phyloP scores from a whole-genome alignment of 2,797 vertebrate species.

The Anguilla marmorata region DNA sequence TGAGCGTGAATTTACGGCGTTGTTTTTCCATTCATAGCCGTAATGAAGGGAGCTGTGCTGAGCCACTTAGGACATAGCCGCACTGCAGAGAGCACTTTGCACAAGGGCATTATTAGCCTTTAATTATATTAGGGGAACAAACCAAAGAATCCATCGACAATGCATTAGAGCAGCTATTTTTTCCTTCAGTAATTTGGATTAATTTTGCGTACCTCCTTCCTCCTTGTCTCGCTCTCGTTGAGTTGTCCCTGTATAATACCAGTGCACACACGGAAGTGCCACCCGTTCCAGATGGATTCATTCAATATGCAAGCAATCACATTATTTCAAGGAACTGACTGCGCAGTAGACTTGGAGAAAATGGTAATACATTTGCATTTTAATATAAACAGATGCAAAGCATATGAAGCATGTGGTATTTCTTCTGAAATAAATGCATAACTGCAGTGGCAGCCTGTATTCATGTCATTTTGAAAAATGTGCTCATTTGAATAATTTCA shows the following conservation, averaged over 20 bases:
- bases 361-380: slow-evolving; percentile 13
- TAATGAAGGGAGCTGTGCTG: slow-evolving; percentile 13
- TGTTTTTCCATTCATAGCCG: not conserved
- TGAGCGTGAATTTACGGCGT: not conserved
- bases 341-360: not conserved
- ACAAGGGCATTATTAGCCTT: not conserved
- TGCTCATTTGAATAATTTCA: not conserved
- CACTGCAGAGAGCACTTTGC: slow-evolving; percentile 8
- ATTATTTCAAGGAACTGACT: slow-evolving; percentile 16
- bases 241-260: not conserved
- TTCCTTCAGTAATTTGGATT: slow-evolving; percentile 26
- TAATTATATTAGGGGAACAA: slow-evolving; percentile 14
- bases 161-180: not conserved
- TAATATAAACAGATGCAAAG: slow-evolving; percentile 5
- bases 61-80: slow-evolving; percentile 3
- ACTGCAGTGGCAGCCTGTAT: not conserved
- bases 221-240: not conserved
- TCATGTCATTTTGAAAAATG: slow-evolving; percentile 7
- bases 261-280: slow-evolving; percentile 3
- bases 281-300: slow-evolving; percentile 20
- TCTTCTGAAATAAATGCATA: not conserved
- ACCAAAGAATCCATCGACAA: not conserved
- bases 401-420: not conserved
- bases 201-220: slow-evolving; percentile 5
- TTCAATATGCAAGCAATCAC: slow-evolving; percentile 17